Evolutionary conservation across 2,797 vertebrate species (phyloP), one percentile per base, ranked within the genome.

Genomic region (Enteromius treurensis): DNA sequence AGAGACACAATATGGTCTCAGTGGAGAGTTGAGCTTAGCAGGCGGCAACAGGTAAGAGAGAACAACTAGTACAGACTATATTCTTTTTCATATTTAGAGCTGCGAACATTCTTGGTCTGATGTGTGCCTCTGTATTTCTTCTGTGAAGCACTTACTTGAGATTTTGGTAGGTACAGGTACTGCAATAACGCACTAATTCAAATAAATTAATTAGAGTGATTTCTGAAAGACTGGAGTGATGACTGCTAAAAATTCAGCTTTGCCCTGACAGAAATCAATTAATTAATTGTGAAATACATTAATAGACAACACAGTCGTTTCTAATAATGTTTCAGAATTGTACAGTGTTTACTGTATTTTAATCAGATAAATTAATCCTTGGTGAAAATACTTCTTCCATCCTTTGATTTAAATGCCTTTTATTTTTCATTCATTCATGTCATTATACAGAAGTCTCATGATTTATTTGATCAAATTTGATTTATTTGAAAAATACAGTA

Each of bases 11-110:
- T 70, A 51, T 4, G 47, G 73, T 70, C 45, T 77, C 67, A 68
- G 32, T 34, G 15, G 53, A 80, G 23, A 77, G 21, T 77, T 64
- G n/a, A 15, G 11, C 37, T 68, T 23, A 82, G 49, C 49, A 11
- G 34, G 49, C 26, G 11, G 60, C 77, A 77, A 78, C 80, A 71
- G 71, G 77, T 58, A 79, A 40, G 34, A 78, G 42, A 58, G 45
- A 53, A 75, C 29, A 23, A 1, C 49, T 6, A 2, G 3, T 65
- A 77, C 42, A 32, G 21, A 26, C 26, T 40, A 21, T 62, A 76
- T 11, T 79, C 49, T 71, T 58, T 67, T 80, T 81, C 76, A 76
- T 77, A 34, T 77, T 23, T 14, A 40, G n/a, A 58, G 40, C 51
- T 42, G 49, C 13, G 29, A 58, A 71, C 10, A 6, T n/a, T 14